Percentiles rank a stretch among this genome's conserved stretches.
Conservation (phyloP, 1,140 invertebrate species). For the Harpegnathos saltator region DNA sequence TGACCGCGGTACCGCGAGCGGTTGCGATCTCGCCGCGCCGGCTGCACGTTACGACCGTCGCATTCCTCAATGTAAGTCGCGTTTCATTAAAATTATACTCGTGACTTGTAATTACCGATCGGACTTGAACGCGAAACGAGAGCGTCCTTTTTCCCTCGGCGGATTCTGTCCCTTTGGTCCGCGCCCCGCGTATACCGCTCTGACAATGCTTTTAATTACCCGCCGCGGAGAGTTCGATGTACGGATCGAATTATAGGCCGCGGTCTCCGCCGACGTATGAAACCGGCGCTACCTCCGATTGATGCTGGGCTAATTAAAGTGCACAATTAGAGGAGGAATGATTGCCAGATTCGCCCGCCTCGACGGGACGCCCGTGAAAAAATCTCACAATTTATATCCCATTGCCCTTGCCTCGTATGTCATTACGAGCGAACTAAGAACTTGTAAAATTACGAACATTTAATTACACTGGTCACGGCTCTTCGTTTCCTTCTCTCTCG, state of each 20-base stretch:
- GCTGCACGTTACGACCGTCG: neutral
- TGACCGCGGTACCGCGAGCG: neutral
- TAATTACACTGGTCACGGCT: neutral
- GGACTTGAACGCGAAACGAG: slow-evolving; percentile 11
- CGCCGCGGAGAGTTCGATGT: slow-evolving; percentile 36
- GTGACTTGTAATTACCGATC: slow-evolving; percentile 66
- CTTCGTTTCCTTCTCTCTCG: neutral
- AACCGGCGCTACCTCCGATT: slow-evolving; percentile 24
- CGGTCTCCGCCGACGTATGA: slow-evolving; percentile 9
- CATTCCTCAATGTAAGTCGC: slow-evolving; percentile 20
- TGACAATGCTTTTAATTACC: slow-evolving; percentile 73
- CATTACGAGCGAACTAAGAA: slow-evolving; percentile 8
- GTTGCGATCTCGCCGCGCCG: neutral
- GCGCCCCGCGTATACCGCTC: slow-evolving; percentile 53
- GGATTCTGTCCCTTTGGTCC: slow-evolving; percentile 25
- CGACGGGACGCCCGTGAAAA: slow-evolving; percentile 3
- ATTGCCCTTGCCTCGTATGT: slow-evolving; percentile 4
- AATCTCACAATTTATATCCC: slow-evolving; percentile 39
- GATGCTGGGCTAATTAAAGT: slow-evolving; percentile 44
- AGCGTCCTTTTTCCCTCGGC: slow-evolving; percentile 20
- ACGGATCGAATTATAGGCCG: slow-evolving; percentile 48
- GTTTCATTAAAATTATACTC: slow-evolving; percentile 57
- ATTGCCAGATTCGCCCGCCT: slow-evolving; percentile 30
- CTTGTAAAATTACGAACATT: slow-evolving; percentile 35
- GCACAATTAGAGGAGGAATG: slow-evolving; percentile 41